Conservation (phyloP, 2,797 vertebrate genomes). For the Garrulus glandarius region DNA sequence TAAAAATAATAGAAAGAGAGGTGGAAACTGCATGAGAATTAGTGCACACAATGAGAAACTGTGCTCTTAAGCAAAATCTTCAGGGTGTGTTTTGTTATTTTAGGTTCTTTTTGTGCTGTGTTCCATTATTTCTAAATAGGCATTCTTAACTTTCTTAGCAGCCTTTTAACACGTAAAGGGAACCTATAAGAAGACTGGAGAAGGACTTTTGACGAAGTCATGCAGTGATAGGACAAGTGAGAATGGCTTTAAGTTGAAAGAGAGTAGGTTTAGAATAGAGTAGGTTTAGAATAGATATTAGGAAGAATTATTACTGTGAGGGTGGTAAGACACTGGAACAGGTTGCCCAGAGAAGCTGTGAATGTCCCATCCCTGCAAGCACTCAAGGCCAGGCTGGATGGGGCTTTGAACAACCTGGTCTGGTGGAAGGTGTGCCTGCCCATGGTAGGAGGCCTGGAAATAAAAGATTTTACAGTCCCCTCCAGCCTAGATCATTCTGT, state of each 20-base stretch:
- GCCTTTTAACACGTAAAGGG: background rate
- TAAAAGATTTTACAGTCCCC: background rate
- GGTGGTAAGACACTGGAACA: background rate
- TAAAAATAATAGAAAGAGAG: background rate
- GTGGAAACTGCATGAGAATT: background rate
- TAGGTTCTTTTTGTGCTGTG: background rate
- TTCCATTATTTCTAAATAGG: background rate
- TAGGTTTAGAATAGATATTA: background rate
- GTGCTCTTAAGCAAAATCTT: background rate
- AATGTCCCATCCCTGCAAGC: background rate
- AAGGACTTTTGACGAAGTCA: background rate
- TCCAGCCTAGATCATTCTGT: background rate
- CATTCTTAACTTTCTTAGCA: background rate
- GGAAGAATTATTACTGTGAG: background rate
- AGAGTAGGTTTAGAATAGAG: background rate
- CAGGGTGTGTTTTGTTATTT: background rate
- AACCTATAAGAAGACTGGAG: background rate
- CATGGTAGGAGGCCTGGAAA: background rate
- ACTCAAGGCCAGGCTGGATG: background rate
- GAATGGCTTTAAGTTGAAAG: background rate
- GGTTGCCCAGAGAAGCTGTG: background rate
- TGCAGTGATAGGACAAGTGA: background rate
- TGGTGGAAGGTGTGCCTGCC: background rate
- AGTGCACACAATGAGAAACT: background rate
- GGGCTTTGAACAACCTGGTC: background rate